Conservation (phyloP, 1,140 invertebrate species). For the Trypoxylus dichotomus region DNA sequence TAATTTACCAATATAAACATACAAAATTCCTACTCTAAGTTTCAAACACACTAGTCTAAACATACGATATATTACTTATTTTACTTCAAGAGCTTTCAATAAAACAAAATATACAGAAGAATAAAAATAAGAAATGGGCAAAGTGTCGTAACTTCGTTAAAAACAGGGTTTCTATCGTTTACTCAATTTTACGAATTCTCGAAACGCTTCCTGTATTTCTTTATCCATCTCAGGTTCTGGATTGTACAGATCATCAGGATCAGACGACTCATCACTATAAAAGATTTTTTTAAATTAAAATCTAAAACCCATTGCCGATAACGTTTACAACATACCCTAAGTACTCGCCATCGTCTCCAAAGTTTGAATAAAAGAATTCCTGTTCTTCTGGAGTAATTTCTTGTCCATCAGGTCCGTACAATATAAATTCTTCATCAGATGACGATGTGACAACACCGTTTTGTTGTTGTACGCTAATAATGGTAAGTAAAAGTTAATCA, state of each 20-base stretch:
- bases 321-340: background rate
- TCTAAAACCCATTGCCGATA: background rate
- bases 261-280: slow-evolving; percentile 50
- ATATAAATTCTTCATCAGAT: slow-evolving; percentile 35
- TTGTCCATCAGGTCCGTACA: slow-evolving; percentile 57
- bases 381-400: slow-evolving; percentile 57
- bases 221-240: slow-evolving; percentile 59
- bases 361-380: slow-evolving; percentile 50
- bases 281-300: slow-evolving; percentile 35
- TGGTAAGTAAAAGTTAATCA: background rate
- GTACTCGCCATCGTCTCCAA: slow-evolving; percentile 1
- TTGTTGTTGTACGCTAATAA: background rate
- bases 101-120: slow-evolving; percentile 18
- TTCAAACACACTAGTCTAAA: slow-evolving; percentile 2
- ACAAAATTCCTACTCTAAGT: slow-evolving; percentile 17
- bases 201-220: slow-evolving; percentile 58
- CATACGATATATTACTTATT: background rate
- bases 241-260: slow-evolving; percentile 54
- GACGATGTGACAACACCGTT: background rate
- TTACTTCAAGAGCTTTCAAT: slow-evolving; percentile 1
- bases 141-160: background rate
- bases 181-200: slow-evolving; percentile 54
- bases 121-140: background rate
- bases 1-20: slow-evolving; percentile 19
- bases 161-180: slow-evolving; percentile 38